These are phyloP conservation scores for Nebria brevicollis DNA, from an alignment of 2,888 invertebrate genomes.

Conservation along the genomic window DNA sequence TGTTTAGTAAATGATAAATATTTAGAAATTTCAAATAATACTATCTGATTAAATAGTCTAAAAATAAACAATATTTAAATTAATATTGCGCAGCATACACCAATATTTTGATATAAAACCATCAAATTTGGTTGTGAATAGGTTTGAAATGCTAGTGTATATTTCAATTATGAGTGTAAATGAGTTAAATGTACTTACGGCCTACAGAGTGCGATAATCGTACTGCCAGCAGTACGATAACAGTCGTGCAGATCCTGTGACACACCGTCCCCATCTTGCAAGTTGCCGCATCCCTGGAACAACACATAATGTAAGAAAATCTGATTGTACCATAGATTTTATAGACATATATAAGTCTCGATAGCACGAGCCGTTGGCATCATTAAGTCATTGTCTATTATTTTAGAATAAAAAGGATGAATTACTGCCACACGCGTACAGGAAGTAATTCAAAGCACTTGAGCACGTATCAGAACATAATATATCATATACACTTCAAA, in stretches of 20 bases:
- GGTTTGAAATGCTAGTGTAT: no score
- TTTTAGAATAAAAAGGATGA: not conserved
- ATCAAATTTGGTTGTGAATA: no score
- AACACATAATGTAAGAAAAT: constrained; percentile 45
- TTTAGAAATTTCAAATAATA: no score
- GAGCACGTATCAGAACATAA: constrained; percentile 4
- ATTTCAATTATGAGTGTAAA: not conserved
- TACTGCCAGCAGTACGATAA: constrained; percentile 43
- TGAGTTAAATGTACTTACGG: constrained; percentile 27
- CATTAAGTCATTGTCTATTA: constrained; percentile 4
- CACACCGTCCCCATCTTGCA: constrained; percentile 53
- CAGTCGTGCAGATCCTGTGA: constrained; percentile 30
- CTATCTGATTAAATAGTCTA: no score
- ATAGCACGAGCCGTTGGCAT: not conserved
- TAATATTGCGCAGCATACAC: no score
- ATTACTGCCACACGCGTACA: constrained; percentile 27
- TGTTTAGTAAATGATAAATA: no score
- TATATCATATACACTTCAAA: not conserved
- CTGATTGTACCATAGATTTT: not conserved
- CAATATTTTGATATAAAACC: no score
- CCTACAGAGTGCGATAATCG: constrained; percentile 23
- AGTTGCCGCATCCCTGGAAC: constrained; percentile 60
- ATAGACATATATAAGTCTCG: not conserved
- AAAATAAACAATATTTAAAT: no score
- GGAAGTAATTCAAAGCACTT: constrained; percentile 32